Base-by-base conservation (phyloP, 2,797 vertebrate genomes). In the Luscinia megarhynchos region DNA sequence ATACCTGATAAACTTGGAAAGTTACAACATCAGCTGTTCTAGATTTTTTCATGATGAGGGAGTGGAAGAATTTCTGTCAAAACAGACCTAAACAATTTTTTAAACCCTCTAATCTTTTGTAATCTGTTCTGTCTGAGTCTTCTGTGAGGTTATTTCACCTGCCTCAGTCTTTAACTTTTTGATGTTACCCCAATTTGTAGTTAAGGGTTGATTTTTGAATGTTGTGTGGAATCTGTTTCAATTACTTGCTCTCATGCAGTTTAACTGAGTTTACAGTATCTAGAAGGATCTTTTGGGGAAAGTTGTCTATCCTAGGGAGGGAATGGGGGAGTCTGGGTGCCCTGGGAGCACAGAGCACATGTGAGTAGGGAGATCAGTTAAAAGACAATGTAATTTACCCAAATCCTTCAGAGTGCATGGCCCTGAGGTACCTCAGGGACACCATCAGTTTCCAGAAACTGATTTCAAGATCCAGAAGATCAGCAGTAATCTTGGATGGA, bases 181-280 rank as follows among this genome's bases (percentile, higher is more conserved):
- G 53, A 63, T 40, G 20, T 46, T 77, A 55, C 38, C 32, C 48
- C 32, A 54, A 2, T 74, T 74, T 57, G 24, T 89, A 84, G 40
- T 88, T 91, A 86, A 67, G 67, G 38, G 66, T 74, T 72, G 32
- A 70, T 91, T 91, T 91, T 85, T 83, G 15, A 61, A 80, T 53
- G 32, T 58, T 74, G 20, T 85, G 61, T 3, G 2, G 51, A 70
- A 64, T 77, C 43, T 64, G 6, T 70, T 85, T 91, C 59, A 63
- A 38, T 91, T 77, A 34, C 57, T 91, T 67, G 21, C 54, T 84
- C 21, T 82, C 40, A 40, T 74, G 21, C 32, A 30, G 29, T 87
- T 74, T 66, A 72, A 66, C 43, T 63, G 36, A 70, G 34, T 61
- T 94, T 72, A 24, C 19, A 51, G 36, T 32, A 46, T 80, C 41